Evolutionary conservation across 1,140 invertebrate species (phyloP).

Genomic region (Pseudoatta argentina): DNA sequence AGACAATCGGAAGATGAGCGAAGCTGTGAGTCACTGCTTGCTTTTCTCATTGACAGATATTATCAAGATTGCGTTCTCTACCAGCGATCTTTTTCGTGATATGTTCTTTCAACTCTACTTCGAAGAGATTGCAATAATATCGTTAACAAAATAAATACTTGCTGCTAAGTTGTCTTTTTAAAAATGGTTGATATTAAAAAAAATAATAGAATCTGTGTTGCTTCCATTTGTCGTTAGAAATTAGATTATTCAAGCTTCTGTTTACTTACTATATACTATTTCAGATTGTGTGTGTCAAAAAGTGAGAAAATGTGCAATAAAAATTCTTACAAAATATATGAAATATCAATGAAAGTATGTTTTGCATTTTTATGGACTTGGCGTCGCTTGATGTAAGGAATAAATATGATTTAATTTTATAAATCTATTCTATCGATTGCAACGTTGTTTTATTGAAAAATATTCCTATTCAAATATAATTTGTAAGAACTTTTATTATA

Average conservation of each 20-base stretch:
- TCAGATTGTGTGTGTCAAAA: no score
- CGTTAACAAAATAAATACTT: neutral
- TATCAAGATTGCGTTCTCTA: conserved; percentile 16
- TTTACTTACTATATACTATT: no score
- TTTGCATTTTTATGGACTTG: no score
- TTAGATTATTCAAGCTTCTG: neutral
- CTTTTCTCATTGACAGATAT: conserved; percentile 50
- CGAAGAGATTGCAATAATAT: neutral
- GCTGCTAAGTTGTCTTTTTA: neutral
- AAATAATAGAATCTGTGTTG: neutral
- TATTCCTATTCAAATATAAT: no score
- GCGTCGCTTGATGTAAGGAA: no score
- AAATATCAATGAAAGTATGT: no score
- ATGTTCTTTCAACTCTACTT: neutral
- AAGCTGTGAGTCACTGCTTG: conserved; percentile 45
- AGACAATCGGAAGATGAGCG: conserved; percentile 51
- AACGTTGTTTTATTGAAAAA: no score
- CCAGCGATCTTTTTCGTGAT: conserved; percentile 6
- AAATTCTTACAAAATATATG: no score
- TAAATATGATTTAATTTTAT: no score
- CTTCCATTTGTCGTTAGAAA: neutral
- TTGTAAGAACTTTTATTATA: no score
- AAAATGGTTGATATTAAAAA: neutral
- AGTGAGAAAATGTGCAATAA: no score
- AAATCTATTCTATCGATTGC: no score